Conservation (phyloP, 2,888 invertebrate genomes). For the Pachliopta kotzebuea region DNA sequence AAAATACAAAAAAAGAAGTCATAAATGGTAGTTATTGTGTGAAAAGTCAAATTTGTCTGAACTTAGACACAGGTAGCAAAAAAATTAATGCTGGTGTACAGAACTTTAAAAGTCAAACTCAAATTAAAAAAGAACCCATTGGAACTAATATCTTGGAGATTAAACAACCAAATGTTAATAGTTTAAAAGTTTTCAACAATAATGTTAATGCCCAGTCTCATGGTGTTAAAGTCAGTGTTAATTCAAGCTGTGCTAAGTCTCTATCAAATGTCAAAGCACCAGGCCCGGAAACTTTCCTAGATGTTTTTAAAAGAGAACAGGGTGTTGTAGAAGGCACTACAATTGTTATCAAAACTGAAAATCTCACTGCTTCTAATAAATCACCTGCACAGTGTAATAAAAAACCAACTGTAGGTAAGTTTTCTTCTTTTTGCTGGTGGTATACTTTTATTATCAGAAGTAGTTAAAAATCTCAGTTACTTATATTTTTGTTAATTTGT, state of each 20-base stretch:
- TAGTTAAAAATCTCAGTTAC: too few species aligned
- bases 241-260: constrained; percentile 48
- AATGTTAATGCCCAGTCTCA: constrained; percentile 39
- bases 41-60: constrained; percentile 35
- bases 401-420: constrained; percentile 53
- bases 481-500: too few species aligned
- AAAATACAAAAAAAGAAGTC: constrained; percentile 50
- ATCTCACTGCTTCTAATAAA: constrained; percentile 43
- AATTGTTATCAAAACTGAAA: constrained; percentile 51
- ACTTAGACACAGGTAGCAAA: constrained; percentile 49
- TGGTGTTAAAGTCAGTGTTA: constrained; percentile 57
- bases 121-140: constrained; percentile 43
- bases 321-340: constrained; percentile 42
- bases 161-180: constrained; percentile 48
- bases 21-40: constrained; percentile 63
- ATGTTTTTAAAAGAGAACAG: constrained; percentile 75
- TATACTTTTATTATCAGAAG: too few species aligned
- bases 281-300: constrained; percentile 64
- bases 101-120: constrained; percentile 54
- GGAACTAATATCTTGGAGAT: constrained; percentile 47
- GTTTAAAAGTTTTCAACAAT: constrained; percentile 48
- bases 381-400: constrained; percentile 51
- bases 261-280: constrained; percentile 42
- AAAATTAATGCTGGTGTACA: constrained; percentile 58
- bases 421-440: not conserved